Conservation (phyloP, 2,113 vertebrate species). For the Larimichthys crocea region DNA sequence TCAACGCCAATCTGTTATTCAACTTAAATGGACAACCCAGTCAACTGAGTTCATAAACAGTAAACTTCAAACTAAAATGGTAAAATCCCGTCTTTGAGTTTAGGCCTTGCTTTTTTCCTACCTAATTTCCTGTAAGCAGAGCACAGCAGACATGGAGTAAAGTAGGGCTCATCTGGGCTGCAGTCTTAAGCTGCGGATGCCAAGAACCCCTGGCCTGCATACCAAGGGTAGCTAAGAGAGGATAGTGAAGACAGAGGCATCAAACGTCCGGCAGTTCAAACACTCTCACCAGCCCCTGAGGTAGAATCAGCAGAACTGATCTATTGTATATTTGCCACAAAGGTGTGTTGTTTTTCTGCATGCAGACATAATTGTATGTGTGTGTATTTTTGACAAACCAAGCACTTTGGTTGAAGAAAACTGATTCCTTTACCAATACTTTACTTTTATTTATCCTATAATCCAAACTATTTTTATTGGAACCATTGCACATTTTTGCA, state of each 20-base stretch:
- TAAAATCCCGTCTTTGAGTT: slow-evolving; percentile 35
- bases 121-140: slow-evolving; percentile 76
- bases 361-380: too few relatives aligned
- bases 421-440: not conserved
- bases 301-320: slow-evolving; percentile 13
- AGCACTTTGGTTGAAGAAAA: not conserved
- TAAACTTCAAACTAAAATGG: slow-evolving; percentile 22
- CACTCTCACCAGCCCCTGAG: slow-evolving; percentile 24
- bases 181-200: slow-evolving; percentile 62
- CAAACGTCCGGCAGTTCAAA: slow-evolving; percentile 53
- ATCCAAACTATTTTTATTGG: not conserved
- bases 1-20: slow-evolving; percentile 25
- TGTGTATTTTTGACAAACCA: not conserved
- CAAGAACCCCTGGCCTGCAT: slow-evolving; percentile 70
- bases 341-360: too few relatives aligned
- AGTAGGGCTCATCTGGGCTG: slow-evolving; percentile 68
- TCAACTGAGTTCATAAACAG: slow-evolving; percentile 10
- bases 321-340: not conserved
- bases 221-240: slow-evolving; percentile 65
- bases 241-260: slow-evolving; percentile 64
- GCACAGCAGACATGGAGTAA: slow-evolving; percentile 42
- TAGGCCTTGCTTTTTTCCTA: slow-evolving; percentile 23
- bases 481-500: not conserved
- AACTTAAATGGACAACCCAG: slow-evolving; percentile 4
- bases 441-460: too few relatives aligned